phyloP scores from a whole-genome alignment of 2,888 invertebrate genomes.

The Torymus auratus region DNA sequence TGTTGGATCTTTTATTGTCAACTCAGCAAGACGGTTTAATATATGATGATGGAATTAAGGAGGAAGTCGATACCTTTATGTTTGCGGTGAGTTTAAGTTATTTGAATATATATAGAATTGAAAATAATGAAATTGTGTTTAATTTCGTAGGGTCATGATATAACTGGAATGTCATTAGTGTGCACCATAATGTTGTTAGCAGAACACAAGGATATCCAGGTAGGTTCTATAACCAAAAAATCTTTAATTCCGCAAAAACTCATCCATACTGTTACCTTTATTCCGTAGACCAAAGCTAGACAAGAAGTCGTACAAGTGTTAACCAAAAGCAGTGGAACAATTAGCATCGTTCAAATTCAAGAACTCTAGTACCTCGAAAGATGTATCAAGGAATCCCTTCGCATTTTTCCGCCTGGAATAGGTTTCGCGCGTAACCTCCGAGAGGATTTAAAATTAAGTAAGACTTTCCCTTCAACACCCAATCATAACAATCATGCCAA shows the following conservation, averaged over 20 bases:
- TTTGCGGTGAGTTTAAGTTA: slow-evolving; percentile 59
- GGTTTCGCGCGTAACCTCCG: slow-evolving; percentile 80
- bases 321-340: slow-evolving; percentile 77
- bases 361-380: slow-evolving; percentile 84
- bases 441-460: slow-evolving; percentile 77
- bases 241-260: neutral
- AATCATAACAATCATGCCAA: neutral
- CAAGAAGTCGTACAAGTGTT: slow-evolving; percentile 73
- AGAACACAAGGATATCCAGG: slow-evolving; percentile 74
- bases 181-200: slow-evolving; percentile 79
- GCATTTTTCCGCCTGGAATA: slow-evolving; percentile 84
- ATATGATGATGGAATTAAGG: slow-evolving; percentile 67
- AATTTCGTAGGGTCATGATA: slow-evolving; percentile 80
- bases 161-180: slow-evolving; percentile 79
- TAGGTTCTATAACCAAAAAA: slow-evolving; percentile 47
- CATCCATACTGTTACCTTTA: no score
- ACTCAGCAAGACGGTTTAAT: slow-evolving; percentile 64
- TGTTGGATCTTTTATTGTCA: slow-evolving; percentile 69
- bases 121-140: neutral
- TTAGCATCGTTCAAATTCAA: slow-evolving; percentile 79
- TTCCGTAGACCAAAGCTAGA: slow-evolving; percentile 60
- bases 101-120: neutral
- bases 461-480: slow-evolving; percentile 2
- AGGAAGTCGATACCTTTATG: slow-evolving; percentile 72
- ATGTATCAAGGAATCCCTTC: slow-evolving; percentile 83